Conservation (phyloP, 2,888 invertebrate species). For the Spisula solida region DNA sequence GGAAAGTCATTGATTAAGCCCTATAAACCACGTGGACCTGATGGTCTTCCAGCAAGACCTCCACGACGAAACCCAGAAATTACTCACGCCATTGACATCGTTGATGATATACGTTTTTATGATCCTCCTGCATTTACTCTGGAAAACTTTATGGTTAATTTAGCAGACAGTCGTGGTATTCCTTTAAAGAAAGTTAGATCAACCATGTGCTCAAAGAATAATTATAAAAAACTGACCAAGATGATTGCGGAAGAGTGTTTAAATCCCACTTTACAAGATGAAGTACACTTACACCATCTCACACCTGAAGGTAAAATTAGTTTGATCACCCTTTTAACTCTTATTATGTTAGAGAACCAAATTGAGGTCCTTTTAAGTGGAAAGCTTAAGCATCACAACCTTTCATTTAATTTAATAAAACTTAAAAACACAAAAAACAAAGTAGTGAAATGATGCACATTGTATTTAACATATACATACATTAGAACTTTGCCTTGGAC, state of each 20-base stretch:
- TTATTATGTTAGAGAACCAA: too few relatives aligned
- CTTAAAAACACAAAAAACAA: too few relatives aligned
- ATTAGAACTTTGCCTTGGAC: too few relatives aligned
- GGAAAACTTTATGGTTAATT: constrained; percentile 82
- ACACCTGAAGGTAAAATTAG: constrained; percentile 75
- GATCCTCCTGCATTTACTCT: constrained; percentile 83
- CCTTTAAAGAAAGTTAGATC: constrained; percentile 79
- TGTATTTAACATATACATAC: too few relatives aligned
- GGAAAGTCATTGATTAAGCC: constrained; percentile 83
- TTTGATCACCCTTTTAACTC: too few relatives aligned
- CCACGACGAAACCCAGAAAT: constrained; percentile 77
- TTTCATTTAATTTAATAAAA: too few relatives aligned
- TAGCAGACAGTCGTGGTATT: constrained; percentile 79
- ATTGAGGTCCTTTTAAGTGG: too few relatives aligned
- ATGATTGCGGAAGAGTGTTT: constrained; percentile 77
- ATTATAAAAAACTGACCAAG: constrained; percentile 84
- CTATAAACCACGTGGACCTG: constrained; percentile 84
- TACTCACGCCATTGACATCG: constrained; percentile 74
- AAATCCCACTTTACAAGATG: constrained; percentile 53
- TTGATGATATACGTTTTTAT: constrained; percentile 81
- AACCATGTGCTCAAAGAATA: constrained; percentile 81
- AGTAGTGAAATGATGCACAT: too few relatives aligned
- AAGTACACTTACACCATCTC: constrained; percentile 67
- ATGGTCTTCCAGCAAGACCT: constrained; percentile 79
- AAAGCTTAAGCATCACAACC: too few relatives aligned